Evolutionary conservation across 1,140 invertebrate species (phyloP).

Genomic region (Nylanderia fulva): DNA sequence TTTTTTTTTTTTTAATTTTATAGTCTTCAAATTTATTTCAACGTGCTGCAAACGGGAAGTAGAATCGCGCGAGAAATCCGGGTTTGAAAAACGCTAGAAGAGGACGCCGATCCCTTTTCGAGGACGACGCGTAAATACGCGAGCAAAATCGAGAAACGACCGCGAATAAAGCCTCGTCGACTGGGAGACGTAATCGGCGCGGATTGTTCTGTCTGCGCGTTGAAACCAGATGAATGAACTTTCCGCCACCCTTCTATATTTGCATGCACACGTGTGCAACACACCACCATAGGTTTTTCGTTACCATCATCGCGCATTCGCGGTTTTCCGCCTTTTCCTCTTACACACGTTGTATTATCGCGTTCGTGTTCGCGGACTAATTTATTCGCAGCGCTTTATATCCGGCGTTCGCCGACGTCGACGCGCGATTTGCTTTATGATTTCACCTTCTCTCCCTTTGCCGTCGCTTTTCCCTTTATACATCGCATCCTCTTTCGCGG

Average conservation of each 20-base stretch:
- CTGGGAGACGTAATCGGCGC: slow-evolving; percentile 23
- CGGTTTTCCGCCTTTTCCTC: not conserved
- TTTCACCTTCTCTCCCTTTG: not conserved
- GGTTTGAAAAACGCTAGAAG: slow-evolving; percentile 10
- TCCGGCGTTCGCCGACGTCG: slow-evolving; percentile 5
- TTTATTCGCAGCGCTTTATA: slow-evolving; percentile 54
- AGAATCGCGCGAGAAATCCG: slow-evolving; percentile 2
- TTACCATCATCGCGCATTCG: not conserved
- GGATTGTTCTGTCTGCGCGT: slow-evolving; percentile 32
- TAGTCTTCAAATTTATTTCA: not conserved
- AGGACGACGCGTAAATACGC: slow-evolving; percentile 4
- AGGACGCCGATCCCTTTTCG: slow-evolving; percentile 1
- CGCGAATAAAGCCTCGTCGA: slow-evolving; percentile 30
- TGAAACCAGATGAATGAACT: slow-evolving; percentile 47
- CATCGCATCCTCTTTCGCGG: slow-evolving; percentile 12
- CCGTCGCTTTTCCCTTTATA: not conserved
- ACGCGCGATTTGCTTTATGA: slow-evolving; percentile 51
- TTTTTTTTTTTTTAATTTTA: not conserved
- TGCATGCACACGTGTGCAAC: not conserved
- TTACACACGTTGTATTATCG: slow-evolving; percentile 9
- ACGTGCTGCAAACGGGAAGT: not conserved
- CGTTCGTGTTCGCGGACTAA: slow-evolving; percentile 32
- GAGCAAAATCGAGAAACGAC: slow-evolving; percentile 11
- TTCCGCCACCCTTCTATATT: not conserved
- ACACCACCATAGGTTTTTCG: slow-evolving; percentile 9